These are phyloP conservation scores for Scaptomyza graminum DNA, from an alignment of 1,140 invertebrate species.

Conservation along the genomic window DNA sequence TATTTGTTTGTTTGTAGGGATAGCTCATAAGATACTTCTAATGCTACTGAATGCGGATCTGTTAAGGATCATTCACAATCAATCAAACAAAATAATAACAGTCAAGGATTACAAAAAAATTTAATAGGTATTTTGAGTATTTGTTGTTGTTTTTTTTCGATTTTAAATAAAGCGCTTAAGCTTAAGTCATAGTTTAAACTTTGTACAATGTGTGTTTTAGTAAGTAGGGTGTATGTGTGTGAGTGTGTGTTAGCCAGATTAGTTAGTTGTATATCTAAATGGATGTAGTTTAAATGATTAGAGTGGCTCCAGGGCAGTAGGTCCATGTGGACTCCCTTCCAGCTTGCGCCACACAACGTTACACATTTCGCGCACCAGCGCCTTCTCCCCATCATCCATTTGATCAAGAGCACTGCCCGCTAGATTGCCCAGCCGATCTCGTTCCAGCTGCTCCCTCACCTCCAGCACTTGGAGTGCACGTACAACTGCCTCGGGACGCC, in stretches of 20 bases:
- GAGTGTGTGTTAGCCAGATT: constrained; percentile 67
- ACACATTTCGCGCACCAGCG: constrained; percentile 97
- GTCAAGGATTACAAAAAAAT: constrained; percentile 70
- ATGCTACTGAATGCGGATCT: constrained; percentile 4
- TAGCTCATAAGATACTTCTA: constrained; percentile 15
- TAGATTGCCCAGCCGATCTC: constrained; percentile 83
- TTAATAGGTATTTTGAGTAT: constrained; percentile 62
- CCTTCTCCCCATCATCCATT: constrained; percentile 95
- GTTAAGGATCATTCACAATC: constrained; percentile 20
- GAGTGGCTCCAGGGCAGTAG: constrained; percentile 67
- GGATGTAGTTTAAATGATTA: constrained; percentile 42
- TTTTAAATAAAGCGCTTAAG: constrained; percentile 62
- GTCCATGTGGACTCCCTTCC: constrained; percentile 84
- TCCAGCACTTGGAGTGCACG: constrained; percentile 95
- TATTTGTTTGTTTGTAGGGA: constrained; percentile 13
- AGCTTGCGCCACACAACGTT: constrained; percentile 91
- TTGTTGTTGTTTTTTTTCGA: constrained; percentile 38
- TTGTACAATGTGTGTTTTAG: constrained; percentile 66
- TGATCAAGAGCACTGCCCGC: constrained; percentile 84
- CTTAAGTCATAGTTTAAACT: constrained; percentile 66
- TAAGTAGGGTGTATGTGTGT: not conserved
- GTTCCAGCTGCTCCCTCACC: constrained; percentile 94
- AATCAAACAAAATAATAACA: constrained; percentile 60
- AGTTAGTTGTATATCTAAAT: constrained; percentile 14
- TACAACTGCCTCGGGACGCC: constrained; percentile 94